Percentiles rank a stretch among this genome's conserved stretches.
Evolutionary conservation across 2,888 invertebrate genomes (phyloP).

Genomic region (Diachrysia chrysitis): DNA sequence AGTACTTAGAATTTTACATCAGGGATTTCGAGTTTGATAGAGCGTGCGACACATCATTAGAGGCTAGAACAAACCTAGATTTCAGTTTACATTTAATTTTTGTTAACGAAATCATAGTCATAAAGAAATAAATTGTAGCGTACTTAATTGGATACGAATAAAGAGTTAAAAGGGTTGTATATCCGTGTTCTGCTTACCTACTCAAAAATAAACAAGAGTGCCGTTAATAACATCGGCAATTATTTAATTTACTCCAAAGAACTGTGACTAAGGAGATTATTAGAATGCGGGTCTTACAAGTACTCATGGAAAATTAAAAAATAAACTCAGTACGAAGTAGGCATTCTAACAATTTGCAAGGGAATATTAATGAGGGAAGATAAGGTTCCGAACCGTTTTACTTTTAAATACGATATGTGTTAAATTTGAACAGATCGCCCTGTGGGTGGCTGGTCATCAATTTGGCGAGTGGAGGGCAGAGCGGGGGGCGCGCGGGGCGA

Average conservation of each 20-base stretch:
- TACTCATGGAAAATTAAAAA: slow-evolving; percentile 57
- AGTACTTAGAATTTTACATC: background rate
- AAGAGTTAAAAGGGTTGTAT: background rate
- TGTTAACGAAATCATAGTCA: background rate
- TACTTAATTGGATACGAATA: background rate
- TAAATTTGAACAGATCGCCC: slow-evolving; percentile 88
- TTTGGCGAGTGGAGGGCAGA: slow-evolving; percentile 78
- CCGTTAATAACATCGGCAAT: slow-evolving; percentile 9
- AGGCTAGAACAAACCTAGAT: background rate
- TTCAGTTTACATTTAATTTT: no score
- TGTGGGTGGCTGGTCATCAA: slow-evolving; percentile 86
- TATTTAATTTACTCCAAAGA: slow-evolving; percentile 26
- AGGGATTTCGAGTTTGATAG: background rate
- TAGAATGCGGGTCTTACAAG: slow-evolving; percentile 27
- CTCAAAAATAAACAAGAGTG: background rate
- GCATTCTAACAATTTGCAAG: slow-evolving; percentile 74
- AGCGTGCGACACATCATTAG: background rate
- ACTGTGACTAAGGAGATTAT: slow-evolving; percentile 29
- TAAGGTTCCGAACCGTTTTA: slow-evolving; percentile 82
- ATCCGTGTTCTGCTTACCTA: background rate
- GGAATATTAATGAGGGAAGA: slow-evolving; percentile 82
- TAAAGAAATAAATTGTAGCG: no score
- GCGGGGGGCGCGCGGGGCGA: slow-evolving; percentile 68
- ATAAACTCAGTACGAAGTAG: slow-evolving; percentile 63
- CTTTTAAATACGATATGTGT: slow-evolving; percentile 88